Base-by-base conservation (phyloP, 2,113 vertebrate genomes). In the Rhizomys pruinosus region DNA sequence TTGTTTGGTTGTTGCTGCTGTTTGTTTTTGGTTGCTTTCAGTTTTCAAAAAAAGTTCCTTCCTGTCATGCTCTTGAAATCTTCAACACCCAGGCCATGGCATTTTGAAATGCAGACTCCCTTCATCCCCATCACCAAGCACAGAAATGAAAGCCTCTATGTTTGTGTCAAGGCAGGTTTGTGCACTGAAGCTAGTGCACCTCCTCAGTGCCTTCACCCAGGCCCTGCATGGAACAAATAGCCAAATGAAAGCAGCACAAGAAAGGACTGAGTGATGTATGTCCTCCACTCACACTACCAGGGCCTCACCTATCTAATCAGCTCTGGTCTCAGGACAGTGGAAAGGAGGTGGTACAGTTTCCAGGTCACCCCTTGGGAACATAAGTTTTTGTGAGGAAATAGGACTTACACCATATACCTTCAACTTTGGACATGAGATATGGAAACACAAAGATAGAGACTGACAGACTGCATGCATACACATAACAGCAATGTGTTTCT, bases 251-350 rank as follows among this genome's bases (percentile, higher is more conserved):
- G 9, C 29, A 23, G 23, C 7, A 64, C 9, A 42, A 29, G 29
- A 44, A 84, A 79, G 12, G 22, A 13, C 11, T 20, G 4, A 66
- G 37, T 79, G 3, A 10, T 19, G 0, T 44, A 10, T 19, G 0
- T 44, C 13, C 71, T 77, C 64, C 0, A 44, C 44, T 64, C 17
- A n/a, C 39, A 39, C 42, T 47, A 71, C 5, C n/a, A 17, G 55
- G 11, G 3, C 2, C 20, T 42, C 20, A 3, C 23, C 13, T 3
- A 16, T 6, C 16, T 4, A 7, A 15, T 39, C 34, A n/a, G 3
- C 16, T 79, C 19, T 66, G 15, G 1, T 9, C 6, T 84, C 4
- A 0, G 1, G n/a, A 1, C n/a, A 87, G 44, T 8, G 20, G 47
- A 29, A 85, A 20, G 7, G 25, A 3, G 22, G 12, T 37, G 66